These are phyloP conservation scores for Columba janthina DNA, from an alignment of 2,113 vertebrate genomes.

Conservation along the genomic window DNA sequence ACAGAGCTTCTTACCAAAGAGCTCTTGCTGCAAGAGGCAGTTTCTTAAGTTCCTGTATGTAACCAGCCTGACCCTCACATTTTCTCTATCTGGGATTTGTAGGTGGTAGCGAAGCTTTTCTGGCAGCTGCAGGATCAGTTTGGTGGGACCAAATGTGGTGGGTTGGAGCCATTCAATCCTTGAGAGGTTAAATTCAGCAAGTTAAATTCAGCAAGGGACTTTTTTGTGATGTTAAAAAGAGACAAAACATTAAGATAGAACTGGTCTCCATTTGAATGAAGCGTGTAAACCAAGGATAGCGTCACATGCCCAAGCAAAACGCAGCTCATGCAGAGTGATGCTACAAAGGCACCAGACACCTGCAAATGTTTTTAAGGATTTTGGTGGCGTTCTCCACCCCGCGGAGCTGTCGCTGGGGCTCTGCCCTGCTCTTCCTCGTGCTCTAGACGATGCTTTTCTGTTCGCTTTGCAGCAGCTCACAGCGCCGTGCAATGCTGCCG, in stretches of 20 bases:
- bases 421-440: fast-evolving
- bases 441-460: not conserved
- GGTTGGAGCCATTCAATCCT: not conserved
- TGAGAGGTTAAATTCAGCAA: not conserved
- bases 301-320: not conserved
- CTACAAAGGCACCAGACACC: not conserved
- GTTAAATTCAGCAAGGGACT: not conserved
- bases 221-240: not conserved
- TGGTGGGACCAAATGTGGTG: not conserved
- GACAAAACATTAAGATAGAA: not conserved
- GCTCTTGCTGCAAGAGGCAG: not conserved
- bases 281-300: not conserved
- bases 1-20: not conserved
- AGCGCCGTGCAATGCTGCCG: too few relatives aligned
- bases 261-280: not conserved
- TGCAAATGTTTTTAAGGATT: not conserved
- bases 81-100: not conserved
- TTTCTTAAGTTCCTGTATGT: not conserved
- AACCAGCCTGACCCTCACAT: not conserved
- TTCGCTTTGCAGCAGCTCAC: too few relatives aligned
- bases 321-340: not conserved
- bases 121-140: not conserved
- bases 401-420: fast-evolving
- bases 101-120: not conserved
- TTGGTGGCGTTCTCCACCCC: not conserved